Conservation (phyloP, 2,113 vertebrate species). For the Gulo gulo region DNA sequence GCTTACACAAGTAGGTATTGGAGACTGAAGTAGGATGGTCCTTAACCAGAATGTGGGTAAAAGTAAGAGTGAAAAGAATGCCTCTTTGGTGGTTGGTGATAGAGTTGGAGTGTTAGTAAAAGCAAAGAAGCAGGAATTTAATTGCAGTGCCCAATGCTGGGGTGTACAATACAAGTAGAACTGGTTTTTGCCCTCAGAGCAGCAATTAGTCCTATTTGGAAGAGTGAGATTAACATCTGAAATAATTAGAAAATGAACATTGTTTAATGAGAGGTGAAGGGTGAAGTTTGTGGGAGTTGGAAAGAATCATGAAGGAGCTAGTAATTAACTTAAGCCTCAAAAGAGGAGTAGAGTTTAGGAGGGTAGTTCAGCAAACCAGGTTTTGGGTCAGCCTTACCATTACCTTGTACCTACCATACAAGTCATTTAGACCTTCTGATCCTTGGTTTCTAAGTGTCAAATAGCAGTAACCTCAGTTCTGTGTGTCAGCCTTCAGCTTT, state of each 20-base stretch:
- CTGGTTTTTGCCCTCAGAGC: constrained; percentile 26
- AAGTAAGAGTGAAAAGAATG: background rate
- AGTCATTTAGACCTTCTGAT: background rate
- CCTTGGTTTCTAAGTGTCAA: background rate
- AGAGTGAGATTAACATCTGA: constrained; percentile 54
- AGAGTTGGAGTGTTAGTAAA: background rate
- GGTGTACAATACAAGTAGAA: background rate
- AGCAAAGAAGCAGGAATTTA: background rate
- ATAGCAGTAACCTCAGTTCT: background rate
- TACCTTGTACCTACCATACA: background rate
- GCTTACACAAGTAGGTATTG: background rate
- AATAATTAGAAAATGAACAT: constrained; percentile 55
- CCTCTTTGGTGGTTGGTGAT: background rate
- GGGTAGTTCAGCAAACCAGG: background rate
- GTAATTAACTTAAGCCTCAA: constrained; percentile 26
- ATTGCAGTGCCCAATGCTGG: background rate
- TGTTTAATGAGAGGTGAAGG: constrained; percentile 52
- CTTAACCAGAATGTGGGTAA: background rate
- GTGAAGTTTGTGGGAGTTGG: constrained; percentile 22
- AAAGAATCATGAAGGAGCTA: constrained; percentile 34
- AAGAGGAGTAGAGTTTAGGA: background rate
- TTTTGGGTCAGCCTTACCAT: background rate
- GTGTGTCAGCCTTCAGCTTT: background rate
- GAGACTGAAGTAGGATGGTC: background rate
- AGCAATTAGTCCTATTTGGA: constrained; percentile 44